A percentile compares a stretch with the other conserved stretches of the same genome.
Evolutionary conservation across 1,140 invertebrate species (phyloP).

Genomic region (Gonatopus flavifemur): DNA sequence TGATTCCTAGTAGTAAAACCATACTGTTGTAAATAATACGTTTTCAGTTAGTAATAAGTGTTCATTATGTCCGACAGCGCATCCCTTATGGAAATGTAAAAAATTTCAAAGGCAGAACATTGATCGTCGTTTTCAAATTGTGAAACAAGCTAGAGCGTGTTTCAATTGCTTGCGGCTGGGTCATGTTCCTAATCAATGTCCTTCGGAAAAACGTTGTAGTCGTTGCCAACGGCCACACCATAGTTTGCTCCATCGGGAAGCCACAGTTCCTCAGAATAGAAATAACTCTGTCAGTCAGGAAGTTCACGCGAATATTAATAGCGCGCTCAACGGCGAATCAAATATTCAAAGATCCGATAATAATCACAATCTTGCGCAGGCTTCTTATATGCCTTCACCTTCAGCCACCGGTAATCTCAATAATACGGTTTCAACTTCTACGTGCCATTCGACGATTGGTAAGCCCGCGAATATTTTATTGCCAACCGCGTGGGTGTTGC

Average conservation of each 20-base stretch:
- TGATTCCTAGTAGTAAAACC: neutral
- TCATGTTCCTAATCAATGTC: neutral
- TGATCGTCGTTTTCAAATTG: neutral
- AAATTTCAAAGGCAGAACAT: neutral
- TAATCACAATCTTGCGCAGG: neutral
- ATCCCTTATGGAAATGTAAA: neutral
- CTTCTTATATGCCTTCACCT: neutral
- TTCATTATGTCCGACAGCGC: neutral
- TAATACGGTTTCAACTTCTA: neutral
- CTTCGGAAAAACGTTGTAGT: neutral
- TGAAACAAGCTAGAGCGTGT: neutral
- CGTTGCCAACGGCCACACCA: constrained; percentile 12
- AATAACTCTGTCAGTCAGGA: neutral
- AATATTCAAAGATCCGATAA: neutral
- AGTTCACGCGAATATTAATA: neutral
- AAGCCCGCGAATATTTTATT: no score
- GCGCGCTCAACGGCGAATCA: neutral
- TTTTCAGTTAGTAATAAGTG: neutral
- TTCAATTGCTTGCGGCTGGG: neutral
- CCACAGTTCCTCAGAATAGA: neutral
- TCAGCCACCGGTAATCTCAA: neutral
- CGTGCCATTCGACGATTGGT: no score
- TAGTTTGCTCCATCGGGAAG: constrained; percentile 11
- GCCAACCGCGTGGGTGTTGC: no score
- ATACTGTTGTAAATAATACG: neutral